Evolutionary conservation across 2,888 invertebrate species (phyloP).

Genomic region (Sarcophaga subvicina): DNA sequence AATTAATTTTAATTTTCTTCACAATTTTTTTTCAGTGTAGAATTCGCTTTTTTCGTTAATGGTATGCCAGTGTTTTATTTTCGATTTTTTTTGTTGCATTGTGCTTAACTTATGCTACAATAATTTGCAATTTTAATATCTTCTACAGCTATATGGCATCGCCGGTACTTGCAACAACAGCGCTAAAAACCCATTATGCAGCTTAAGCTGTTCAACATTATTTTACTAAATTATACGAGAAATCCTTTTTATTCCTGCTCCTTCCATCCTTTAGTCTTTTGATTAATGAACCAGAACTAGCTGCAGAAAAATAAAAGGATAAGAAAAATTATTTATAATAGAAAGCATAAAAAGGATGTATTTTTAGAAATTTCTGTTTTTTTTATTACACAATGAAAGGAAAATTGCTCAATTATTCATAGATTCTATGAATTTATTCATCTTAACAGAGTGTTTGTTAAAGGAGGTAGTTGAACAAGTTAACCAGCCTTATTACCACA

Average conservation of each 20-base stretch:
- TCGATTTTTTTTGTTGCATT: neutral
- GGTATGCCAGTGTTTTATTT: slow-evolving; percentile 1
- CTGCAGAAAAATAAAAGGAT: neutral
- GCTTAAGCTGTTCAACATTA: slow-evolving; percentile 40
- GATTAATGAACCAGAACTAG: slow-evolving; percentile 63
- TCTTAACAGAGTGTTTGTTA: no score
- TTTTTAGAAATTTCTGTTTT: slow-evolving; percentile 10
- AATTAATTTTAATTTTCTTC: no score
- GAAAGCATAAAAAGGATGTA: neutral
- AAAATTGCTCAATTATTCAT: no score
- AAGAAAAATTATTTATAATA: slow-evolving; percentile 24
- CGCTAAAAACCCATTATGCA: slow-evolving; percentile 15
- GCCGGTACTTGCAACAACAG: neutral
- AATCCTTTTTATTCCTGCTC: neutral
- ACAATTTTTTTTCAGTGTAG: slow-evolving; percentile 31
- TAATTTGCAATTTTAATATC: slow-evolving; percentile 62
- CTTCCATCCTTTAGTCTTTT: neutral
- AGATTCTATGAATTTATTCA: no score
- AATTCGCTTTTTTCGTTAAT: slow-evolving; percentile 22
- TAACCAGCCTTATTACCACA: no score
- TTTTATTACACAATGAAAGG: no score
- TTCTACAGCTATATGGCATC: neutral
- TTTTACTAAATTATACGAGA: slow-evolving; percentile 44
- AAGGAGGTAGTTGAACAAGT: no score
- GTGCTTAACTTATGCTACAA: slow-evolving; percentile 48